Percentiles rank a stretch among this genome's conserved stretches.
Conservation (phyloP, 2,888 invertebrate genomes). For the Ellobium chinense region DNA sequence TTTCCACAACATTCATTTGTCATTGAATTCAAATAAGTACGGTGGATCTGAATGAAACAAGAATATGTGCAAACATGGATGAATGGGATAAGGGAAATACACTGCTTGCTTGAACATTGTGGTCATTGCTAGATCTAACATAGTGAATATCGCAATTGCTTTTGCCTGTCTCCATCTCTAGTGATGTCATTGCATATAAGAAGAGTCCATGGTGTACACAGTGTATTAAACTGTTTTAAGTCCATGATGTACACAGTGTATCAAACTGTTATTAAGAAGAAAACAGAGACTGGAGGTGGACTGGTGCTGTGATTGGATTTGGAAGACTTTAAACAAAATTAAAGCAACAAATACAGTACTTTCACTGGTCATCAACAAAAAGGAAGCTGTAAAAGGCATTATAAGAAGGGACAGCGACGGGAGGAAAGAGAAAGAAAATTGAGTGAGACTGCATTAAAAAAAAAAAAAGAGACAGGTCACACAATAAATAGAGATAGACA, state of each 20-base stretch:
- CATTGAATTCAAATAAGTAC: conserved; percentile 47
- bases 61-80: conserved; percentile 41
- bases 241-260: not conserved
- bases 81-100: conserved; percentile 1
- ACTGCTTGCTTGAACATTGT: conserved; percentile 39
- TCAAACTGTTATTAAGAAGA: no score
- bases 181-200: conserved; percentile 31
- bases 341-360: conserved; percentile 11
- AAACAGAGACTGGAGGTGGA: conserved; percentile 7
- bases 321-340: conserved; percentile 34
- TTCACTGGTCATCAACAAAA: conserved; percentile 2
- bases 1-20: conserved; percentile 50
- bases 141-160: not conserved
- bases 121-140: conserved; percentile 30
- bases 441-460: not conserved
- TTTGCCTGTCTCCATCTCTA: not conserved
- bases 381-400: not conserved
- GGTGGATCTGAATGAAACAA: conserved; percentile 26
- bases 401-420: not conserved
- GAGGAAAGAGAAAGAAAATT: not conserved
- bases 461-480: not conserved
- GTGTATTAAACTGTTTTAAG: not conserved
- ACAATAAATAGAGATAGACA: not conserved
- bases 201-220: not conserved
- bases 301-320: not conserved